Percentiles rank a stretch among this genome's conserved stretches.
phyloP scores from a whole-genome alignment of 2,797 vertebrate species.

The Glyptemys insculpta region DNA sequence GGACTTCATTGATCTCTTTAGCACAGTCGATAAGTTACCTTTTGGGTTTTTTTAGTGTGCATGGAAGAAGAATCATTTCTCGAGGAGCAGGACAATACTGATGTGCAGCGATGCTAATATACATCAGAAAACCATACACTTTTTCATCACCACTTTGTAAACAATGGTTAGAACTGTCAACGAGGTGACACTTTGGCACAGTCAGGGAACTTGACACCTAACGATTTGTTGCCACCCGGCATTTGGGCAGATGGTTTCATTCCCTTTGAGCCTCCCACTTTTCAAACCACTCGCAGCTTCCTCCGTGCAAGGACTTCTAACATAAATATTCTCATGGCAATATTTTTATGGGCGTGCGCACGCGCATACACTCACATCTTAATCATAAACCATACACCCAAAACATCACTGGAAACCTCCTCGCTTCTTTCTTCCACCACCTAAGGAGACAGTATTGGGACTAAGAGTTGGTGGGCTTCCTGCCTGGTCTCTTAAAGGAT shows the following conservation, averaged over 20 bases:
- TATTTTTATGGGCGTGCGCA: neutral
- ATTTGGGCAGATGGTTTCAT: constrained; percentile 51
- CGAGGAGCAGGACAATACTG: neutral
- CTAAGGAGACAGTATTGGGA: neutral
- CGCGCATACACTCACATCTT: neutral
- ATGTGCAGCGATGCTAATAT: neutral
- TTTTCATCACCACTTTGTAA: neutral
- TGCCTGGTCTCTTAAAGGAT: neutral
- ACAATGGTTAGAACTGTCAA: neutral
- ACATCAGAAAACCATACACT: neutral
- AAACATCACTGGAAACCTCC: neutral
- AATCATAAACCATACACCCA: neutral
- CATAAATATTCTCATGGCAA: constrained; percentile 16
- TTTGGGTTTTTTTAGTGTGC: neutral
- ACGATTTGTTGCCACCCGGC: neutral
- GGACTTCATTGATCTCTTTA: neutral
- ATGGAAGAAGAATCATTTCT: neutral
- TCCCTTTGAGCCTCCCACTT: constrained; percentile 27
- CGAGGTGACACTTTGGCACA: neutral
- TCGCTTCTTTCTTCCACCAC: neutral
- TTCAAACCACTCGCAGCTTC: constrained; percentile 34
- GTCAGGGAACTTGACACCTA: constrained; percentile 38
- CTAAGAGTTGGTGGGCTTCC: neutral
- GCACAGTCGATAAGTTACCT: neutral
- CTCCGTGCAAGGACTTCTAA: constrained; percentile 43